phyloP scores from a whole-genome alignment of 2,113 vertebrate genomes.

The Vulpes lagopus region DNA sequence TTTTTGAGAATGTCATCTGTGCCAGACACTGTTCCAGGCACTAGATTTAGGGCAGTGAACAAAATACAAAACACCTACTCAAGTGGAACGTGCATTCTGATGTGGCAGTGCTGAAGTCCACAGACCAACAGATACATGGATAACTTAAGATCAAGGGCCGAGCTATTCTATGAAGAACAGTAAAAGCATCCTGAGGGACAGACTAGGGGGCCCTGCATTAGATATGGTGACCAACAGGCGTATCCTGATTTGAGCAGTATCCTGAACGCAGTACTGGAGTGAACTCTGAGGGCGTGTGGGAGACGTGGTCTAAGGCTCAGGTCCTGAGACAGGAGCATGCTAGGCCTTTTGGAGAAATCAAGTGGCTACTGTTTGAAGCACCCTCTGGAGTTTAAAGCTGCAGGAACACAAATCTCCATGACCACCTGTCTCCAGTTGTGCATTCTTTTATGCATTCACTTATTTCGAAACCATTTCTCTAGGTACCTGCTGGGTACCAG shows the following conservation, averaged over 20 bases:
- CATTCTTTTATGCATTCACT: neutral
- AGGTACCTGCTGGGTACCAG: neutral
- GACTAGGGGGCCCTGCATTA: accelerated
- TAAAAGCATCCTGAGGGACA: neutral
- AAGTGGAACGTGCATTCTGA: neutral
- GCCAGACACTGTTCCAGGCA: neutral
- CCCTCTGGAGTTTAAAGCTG: neutral
- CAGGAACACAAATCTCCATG: neutral
- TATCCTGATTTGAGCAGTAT: neutral
- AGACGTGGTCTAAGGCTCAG: accelerated
- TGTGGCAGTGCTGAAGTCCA: neutral
- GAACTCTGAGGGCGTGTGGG: neutral
- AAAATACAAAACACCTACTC: neutral
- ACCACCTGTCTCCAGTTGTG: neutral
- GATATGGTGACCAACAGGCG: neutral
- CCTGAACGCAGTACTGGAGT: neutral
- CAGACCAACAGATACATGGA: neutral
- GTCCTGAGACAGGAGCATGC: neutral
- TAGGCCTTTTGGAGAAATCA: neutral
- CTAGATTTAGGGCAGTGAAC: neutral
- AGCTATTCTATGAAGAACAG: neutral
- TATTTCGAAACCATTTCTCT: neutral
- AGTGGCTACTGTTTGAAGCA: neutral
- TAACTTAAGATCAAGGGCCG: neutral
- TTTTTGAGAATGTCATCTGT: neutral